Percentiles rank a stretch among this genome's conserved stretches.
Evolutionary conservation across 92 coral and sea anemone genomes (phyloP).

Genomic region (Chrysogorgia sp.): DNA sequence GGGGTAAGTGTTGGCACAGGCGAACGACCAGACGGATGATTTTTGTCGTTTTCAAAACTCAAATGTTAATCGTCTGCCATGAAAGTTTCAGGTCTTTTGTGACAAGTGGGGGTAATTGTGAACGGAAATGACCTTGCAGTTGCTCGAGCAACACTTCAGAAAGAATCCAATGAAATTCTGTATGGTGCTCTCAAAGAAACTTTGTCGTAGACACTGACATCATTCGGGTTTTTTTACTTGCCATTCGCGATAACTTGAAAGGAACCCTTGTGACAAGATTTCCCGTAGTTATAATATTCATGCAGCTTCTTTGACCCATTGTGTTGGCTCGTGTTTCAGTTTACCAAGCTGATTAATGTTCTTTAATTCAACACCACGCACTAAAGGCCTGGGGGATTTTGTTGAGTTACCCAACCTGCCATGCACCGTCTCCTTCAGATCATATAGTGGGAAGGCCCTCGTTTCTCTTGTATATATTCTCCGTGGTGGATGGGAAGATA

Average conservation of each 20-base stretch:
- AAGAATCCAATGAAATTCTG: constrained; percentile 32
- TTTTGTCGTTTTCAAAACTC: background rate
- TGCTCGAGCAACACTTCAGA: constrained; percentile 34
- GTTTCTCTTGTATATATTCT: background rate
- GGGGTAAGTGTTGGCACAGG: too few relatives aligned
- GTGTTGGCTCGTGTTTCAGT: background rate
- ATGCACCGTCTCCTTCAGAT: background rate
- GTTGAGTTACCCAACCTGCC: too few relatives aligned
- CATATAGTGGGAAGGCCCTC: background rate
- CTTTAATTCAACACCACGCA: too few relatives aligned
- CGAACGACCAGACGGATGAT: too few relatives aligned
- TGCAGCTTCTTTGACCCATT: background rate
- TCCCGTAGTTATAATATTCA: background rate
- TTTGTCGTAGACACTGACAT: constrained; percentile 21
- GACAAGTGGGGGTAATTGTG: constrained; percentile 26
- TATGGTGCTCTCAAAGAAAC: constrained; percentile 13
- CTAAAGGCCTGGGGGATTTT: too few relatives aligned
- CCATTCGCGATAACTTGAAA: constrained; percentile 2
- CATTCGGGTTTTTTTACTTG: constrained; percentile 8
- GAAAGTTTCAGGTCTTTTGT: constrained; percentile 8
- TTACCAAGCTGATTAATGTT: background rate
- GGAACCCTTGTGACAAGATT: constrained; percentile 8
- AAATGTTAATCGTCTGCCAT: background rate
- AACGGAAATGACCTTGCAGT: constrained; percentile 36
- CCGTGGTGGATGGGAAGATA: constrained; percentile 2